Evolutionary conservation across 2,797 vertebrate species (phyloP).

Genomic region (Hoplostethus atlanticus): DNA sequence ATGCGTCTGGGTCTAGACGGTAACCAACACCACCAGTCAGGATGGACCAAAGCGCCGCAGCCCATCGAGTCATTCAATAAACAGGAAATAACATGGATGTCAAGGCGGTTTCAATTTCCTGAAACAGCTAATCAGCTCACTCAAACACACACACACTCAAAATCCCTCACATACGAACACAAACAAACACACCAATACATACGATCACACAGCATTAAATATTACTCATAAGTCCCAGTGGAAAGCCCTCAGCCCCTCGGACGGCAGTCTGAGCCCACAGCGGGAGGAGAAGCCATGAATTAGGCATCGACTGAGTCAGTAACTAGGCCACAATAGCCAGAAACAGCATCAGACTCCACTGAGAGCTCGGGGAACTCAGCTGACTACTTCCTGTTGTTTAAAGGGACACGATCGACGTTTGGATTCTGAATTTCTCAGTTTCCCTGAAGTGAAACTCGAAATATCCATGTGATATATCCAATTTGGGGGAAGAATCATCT

Average conservation of each 20-base stretch:
- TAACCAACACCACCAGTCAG: not conserved
- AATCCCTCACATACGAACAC: not conserved
- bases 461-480: no score
- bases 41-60: not conserved
- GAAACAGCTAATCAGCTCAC: not conserved
- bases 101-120: slow-evolving; percentile 28
- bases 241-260: slow-evolving; percentile 6
- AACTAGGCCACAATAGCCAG: slow-evolving; percentile 63
- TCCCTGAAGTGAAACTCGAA: no score
- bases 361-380: not conserved
- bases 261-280: slow-evolving; percentile 8
- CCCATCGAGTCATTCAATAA: slow-evolving; percentile 4
- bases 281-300: slow-evolving; percentile 45
- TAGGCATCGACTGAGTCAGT: slow-evolving; percentile 45
- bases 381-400: slow-evolving; percentile 3
- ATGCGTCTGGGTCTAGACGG: no score
- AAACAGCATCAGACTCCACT: slow-evolving; percentile 7
- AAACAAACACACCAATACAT: not conserved
- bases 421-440: no score
- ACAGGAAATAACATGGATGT: slow-evolving; percentile 32
- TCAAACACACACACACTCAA: not conserved
- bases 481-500: no score
- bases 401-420: not conserved
- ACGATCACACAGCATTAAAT: slow-evolving; percentile 27
- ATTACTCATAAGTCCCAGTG: slow-evolving; percentile 6